Percentiles rank a stretch among this genome's conserved stretches.
Conservation (phyloP, 2,113 vertebrate genomes). For the Oxygymnocypris stewartii region DNA sequence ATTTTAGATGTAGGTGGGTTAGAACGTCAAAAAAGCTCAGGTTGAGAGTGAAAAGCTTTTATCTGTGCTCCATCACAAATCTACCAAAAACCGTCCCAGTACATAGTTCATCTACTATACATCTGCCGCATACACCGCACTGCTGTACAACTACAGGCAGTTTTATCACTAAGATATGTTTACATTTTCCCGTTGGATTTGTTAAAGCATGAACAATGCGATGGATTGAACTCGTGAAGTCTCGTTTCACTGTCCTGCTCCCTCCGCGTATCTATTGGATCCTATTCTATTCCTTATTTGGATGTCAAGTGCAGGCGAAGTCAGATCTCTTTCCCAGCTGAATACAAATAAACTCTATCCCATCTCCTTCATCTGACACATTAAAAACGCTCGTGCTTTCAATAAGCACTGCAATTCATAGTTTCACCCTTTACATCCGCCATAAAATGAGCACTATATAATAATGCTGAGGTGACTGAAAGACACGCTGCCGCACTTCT, state of each 20-base stretch:
- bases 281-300: conserved; percentile 54
- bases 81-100: neutral
- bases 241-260: neutral
- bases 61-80: neutral
- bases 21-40: neutral
- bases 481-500: conserved; percentile 21
- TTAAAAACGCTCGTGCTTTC: neutral
- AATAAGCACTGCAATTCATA: neutral
- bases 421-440: neutral
- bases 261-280: neutral
- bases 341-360: conserved; percentile 27
- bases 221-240: conserved; percentile 14
- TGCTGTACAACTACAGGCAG: neutral
- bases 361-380: neutral
- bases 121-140: conserved; percentile 13
- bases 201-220: neutral
- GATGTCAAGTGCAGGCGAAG: conserved; percentile 46
- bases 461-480: neutral
- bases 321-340: conserved; percentile 30
- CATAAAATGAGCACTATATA: neutral
- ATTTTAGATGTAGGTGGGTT: neutral
- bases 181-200: neutral
- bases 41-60: neutral
- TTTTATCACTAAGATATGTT: neutral
- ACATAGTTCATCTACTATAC: neutral